Evolutionary conservation across 2,113 vertebrate genomes (phyloP), one percentile per base, ranked within the genome.

Genomic region (Macroglossus sobrinus): DNA sequence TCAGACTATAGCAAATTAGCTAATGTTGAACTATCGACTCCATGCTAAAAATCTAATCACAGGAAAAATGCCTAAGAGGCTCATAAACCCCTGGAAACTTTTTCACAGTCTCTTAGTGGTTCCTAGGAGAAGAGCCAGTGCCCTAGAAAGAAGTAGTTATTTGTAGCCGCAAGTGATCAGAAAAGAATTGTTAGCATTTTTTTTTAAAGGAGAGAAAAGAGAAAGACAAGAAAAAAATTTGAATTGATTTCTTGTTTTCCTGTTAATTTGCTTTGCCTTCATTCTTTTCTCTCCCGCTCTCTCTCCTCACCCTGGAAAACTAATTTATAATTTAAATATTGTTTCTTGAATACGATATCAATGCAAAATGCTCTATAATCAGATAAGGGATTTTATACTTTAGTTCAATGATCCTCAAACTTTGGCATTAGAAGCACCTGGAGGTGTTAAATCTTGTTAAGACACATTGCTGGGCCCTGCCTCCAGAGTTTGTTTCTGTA

Each of bases 1-100:
- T 91, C 21, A 89, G 55, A 86, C 74, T 68, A 81, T 0, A 94
- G 64, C 50, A 63, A 81, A 87, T 96, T 93, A 86, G 57, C 40
- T 78, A 78, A 89, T 43, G 47, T 19, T 91, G 66, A 95, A 88
- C 76, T 91, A 45, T 30, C 74, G 33, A 71, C 87, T 59, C 50
- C 40, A 78, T 74, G 64, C 66, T 95, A 78, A 95, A 92, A 91
- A 86, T n/a, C 40, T 69, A 72, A 81, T 74, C 22, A 53, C 38
- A 47, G 63, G 3, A 33, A 86, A 89, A 93, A 78, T 89, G 61
- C 12, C 3, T 71, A 75, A 50, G 72, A 94, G 57, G 55, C 30
- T 92, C 55, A 80, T 63, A 63, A 95, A 50, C 16, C 35, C 13
- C 28, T 64, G 3, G 15, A 94, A 75, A 30, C 1, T 74, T 79